A percentile compares a stretch with the other conserved stretches of the same genome.
These are phyloP conservation scores for Papilio helenus DNA, from an alignment of 1,140 invertebrate genomes.

Conservation along the genomic window DNA sequence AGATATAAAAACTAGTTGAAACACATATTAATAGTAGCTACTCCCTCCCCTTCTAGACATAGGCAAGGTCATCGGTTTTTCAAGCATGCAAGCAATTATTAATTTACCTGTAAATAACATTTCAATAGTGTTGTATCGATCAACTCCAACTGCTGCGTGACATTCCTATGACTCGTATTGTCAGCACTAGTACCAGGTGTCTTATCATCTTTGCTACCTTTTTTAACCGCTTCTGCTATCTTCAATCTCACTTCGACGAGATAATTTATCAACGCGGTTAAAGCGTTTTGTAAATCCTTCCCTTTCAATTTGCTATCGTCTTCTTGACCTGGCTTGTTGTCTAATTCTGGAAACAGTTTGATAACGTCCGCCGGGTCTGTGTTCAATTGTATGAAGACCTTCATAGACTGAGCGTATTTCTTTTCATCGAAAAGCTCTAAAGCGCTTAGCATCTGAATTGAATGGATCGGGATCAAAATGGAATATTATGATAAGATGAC, in stretches of 20 bases:
- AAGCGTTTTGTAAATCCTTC: conserved; percentile 93
- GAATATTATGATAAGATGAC: no score
- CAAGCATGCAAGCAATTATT: no score
- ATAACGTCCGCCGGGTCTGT: conserved; percentile 97
- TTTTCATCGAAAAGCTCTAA: conserved; percentile 95
- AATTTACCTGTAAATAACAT: conserved; percentile 93
- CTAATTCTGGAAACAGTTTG: conserved; percentile 94
- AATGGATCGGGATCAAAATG: no score
- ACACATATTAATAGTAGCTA: no score
- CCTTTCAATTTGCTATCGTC: conserved; percentile 85
- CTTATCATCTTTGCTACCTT: conserved; percentile 63
- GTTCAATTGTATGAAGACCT: conserved; percentile 93
- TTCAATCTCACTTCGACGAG: conserved; percentile 89
- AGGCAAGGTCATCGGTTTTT: no score
- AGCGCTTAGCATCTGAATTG: conserved; percentile 95
- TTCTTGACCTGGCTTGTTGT: conserved; percentile 85
- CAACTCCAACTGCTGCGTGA: conserved; percentile 91
- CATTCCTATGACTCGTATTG: conserved; percentile 71
- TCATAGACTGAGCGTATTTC: conserved; percentile 94
- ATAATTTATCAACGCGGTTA: conserved; percentile 95
- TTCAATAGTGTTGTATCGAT: conserved; percentile 98
- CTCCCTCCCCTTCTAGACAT: no score
- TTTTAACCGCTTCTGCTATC: conserved; percentile 64
- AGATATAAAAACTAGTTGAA: no score
- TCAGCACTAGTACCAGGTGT: conserved; percentile 63